phyloP scores from a whole-genome alignment of 2,797 vertebrate genomes.

The Spinus olivaceus region DNA sequence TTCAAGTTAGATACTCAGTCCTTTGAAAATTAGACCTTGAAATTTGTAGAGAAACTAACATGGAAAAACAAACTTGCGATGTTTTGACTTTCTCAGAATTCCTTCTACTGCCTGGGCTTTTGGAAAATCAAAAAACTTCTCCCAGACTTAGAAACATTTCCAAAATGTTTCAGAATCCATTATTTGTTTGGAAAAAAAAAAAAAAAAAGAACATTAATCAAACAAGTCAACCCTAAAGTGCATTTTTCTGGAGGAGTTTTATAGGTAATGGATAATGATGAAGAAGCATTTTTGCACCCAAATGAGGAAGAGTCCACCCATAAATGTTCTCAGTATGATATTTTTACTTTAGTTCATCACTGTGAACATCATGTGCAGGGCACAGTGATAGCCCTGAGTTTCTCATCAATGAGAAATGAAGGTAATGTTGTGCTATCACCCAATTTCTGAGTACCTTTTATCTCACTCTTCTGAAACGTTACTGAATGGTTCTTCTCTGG shows the following conservation, averaged over 20 bases:
- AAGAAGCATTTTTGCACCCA: neutral
- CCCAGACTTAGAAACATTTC: neutral
- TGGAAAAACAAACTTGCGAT: neutral
- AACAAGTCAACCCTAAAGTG: neutral
- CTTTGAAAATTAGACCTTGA: neutral
- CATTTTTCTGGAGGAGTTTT: neutral
- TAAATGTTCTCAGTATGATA: neutral
- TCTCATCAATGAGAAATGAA: neutral
- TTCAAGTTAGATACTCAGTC: neutral
- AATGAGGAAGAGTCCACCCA: neutral
- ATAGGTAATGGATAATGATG: neutral
- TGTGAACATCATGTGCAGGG: neutral
- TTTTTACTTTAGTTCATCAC: neutral
- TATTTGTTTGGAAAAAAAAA: neutral
- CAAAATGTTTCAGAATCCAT: neutral
- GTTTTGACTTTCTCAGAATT: neutral
- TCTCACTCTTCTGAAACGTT: neutral
- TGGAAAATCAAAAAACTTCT: neutral
- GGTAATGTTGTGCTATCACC: neutral
- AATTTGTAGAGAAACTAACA: neutral
- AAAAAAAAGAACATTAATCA: neutral
- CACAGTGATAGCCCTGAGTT: neutral
- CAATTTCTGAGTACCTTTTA: neutral
- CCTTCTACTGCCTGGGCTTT: neutral
- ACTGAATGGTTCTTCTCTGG: neutral